Evolutionary conservation across 2,797 vertebrate species (phyloP), one percentile per base, ranked within the genome.

Genomic region (Crocidura indochinensis): DNA sequence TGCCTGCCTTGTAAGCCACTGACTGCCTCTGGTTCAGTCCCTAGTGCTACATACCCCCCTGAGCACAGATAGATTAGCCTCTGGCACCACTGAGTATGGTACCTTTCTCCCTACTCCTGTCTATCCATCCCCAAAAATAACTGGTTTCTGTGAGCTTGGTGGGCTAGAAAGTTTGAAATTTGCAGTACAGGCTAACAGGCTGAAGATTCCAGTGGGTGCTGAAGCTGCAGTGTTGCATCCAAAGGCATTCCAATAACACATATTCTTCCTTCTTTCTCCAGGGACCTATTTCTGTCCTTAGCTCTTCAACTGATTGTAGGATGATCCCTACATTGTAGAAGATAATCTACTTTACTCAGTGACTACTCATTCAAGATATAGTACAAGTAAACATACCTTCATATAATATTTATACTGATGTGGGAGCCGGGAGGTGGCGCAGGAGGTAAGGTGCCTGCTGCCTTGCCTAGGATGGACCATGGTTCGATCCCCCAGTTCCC

Each of bases 291-390:
- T 86, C 79, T 77, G 78, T 29, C 31, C 0, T 47, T 77, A 80
- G 71, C 71, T 20, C 8, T 68, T 88, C 22, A 60, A 51, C 47
- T 67, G 62, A 26, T 62, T 76, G 14, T 38, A 14, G 26, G 22
- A 69, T 62, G 44, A 53, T n/a, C 26, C 31, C 65, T 49, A 51
- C 0, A 10, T 46, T 44, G 29, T 6, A 4, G 17, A 83, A 11
- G 38, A 2, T 69, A 88, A 65, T 62, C 38, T 85, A 27, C 68
- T 85, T 75, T 82, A 46, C 1, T 87, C 15, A 29, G 0, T 49
- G 20, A 49, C 81, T 79, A 62, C 7, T 17, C 22, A 79, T 78
- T 78, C 77, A 77, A 64, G 69, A 67, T 56, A 64, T 88, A 85
- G n/a, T 65, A 69, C 27, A 27, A 29, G 19, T 88, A 56, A 69